These are phyloP conservation scores for Galerucella pusilla DNA, from an alignment of 2,888 invertebrate genomes.

Conservation along the genomic window DNA sequence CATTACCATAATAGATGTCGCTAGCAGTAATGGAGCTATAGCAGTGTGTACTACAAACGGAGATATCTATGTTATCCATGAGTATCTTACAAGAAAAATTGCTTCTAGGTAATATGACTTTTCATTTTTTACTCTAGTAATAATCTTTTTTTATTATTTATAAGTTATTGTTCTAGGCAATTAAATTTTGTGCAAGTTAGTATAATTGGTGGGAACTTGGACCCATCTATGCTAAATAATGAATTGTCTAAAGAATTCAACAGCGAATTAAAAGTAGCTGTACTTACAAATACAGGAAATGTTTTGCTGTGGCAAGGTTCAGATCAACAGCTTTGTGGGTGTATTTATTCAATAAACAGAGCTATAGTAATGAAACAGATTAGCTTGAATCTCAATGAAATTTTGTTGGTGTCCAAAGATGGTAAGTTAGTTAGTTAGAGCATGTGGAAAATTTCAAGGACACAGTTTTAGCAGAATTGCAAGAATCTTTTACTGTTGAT, in stretches of 20 bases:
- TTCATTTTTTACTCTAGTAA: background rate
- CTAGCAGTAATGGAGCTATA: conserved; percentile 76
- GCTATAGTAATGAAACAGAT: conserved; percentile 70
- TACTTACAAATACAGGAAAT: conserved; percentile 73
- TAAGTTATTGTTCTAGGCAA: conserved; percentile 53
- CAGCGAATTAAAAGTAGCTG: conserved; percentile 70
- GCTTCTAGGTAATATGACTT: conserved; percentile 68
- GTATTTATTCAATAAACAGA: conserved; percentile 71
- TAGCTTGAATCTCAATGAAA: conserved; percentile 69
- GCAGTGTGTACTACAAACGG: conserved; percentile 74
- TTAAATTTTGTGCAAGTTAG: conserved; percentile 62
- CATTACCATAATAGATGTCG: conserved; percentile 64
- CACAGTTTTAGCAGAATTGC: too few relatives aligned
- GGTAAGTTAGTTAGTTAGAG: conserved; percentile 60
- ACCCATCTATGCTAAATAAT: conserved; percentile 62
- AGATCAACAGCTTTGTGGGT: conserved; percentile 66
- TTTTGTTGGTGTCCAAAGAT: conserved; percentile 73
- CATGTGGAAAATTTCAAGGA: too few relatives aligned
- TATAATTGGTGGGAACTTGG: conserved; percentile 69
- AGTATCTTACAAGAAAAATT: conserved; percentile 77
- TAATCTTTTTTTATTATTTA: background rate
- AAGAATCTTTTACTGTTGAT: too few relatives aligned
- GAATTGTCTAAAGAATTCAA: conserved; percentile 64
- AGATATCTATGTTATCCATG: conserved; percentile 77
- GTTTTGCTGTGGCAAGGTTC: conserved; percentile 76